Evolutionary conservation across 2,113 vertebrate genomes (phyloP), one percentile per base, ranked within the genome.

Genomic region (Platycercus adscitus): DNA sequence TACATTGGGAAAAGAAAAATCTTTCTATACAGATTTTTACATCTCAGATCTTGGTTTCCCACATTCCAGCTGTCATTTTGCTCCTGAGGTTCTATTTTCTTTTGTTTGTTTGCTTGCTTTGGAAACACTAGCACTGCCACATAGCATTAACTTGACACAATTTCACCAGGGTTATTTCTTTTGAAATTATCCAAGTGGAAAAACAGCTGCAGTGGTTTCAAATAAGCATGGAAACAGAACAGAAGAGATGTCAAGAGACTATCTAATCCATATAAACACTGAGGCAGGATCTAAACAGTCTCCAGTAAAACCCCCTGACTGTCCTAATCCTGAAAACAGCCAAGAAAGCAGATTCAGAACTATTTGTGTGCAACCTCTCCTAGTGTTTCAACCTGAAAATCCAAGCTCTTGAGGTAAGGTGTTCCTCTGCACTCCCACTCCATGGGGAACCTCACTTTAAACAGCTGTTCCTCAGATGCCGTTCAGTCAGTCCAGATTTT

Each of bases 31-130:
- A 81, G 47, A 93, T n/a, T 95, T 91, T 68, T 43, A 88, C 39
- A 87, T 96, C 47, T 84, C 44, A 52, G 77, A 56, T 72, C 65
- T 64, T 81, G 26, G 72, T 92, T 68, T 92, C 75, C 60, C 4
- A 11, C 91, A 93, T 81, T 95, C 90, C 88, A 93, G 79, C 79
- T 95, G 81, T 87, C 77, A 76, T 66, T 95, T 79, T 79, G 81
- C 89, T 92, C 84, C 3, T 0, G 4, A 70, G 89, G 65, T 72
- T 91, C 17, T 86, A 33, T 35, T 60, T 90, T 85, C 63, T 11
- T 82, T 91, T 95, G 89, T 95, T 95, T 96, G 91, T 92, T 96
- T 96, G 95, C 66, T 95, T 97, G 91, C 84, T 97, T 96, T 96
- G 95, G 95, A 96, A 97, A 95, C 91, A 76, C 41, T 49, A 95